A percentile compares a stretch with the other conserved stretches of the same genome.
Conservation (phyloP, 2,113 vertebrate species). For the Saimiri boliviensis region DNA sequence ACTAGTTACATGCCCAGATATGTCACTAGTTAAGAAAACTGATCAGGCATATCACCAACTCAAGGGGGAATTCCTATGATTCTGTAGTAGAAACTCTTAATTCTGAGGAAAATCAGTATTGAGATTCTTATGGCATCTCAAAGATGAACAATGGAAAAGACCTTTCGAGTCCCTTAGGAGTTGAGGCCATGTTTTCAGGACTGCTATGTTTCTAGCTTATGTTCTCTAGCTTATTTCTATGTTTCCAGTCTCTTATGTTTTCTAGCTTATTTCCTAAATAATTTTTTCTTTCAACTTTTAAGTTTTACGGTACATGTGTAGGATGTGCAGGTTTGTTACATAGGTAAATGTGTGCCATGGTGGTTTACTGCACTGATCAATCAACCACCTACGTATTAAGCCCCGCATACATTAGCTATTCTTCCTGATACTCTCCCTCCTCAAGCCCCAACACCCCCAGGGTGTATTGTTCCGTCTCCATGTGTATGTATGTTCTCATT, state of each 20-base stretch:
- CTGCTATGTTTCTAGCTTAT: background rate
- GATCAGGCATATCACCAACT: background rate
- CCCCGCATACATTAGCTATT: too few relatives aligned
- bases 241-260: background rate
- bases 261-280: background rate
- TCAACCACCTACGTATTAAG: too few relatives aligned
- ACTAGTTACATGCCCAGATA: background rate
- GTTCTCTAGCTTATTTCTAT: background rate
- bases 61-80: slow-evolving; percentile 35
- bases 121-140: slow-evolving; percentile 49
- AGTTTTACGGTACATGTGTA: too few relatives aligned
- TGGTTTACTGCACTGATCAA: too few relatives aligned
- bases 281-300: too few relatives aligned
- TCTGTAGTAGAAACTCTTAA: background rate
- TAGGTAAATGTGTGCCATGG: too few relatives aligned
- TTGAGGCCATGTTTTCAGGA: slow-evolving; percentile 37
- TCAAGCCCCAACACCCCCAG: too few relatives aligned
- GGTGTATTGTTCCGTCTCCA: too few relatives aligned
- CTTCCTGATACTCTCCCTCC: too few relatives aligned
- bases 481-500: too few relatives aligned
- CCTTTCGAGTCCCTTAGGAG: background rate
- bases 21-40: background rate
- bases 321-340: too few relatives aligned
- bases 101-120: slow-evolving; percentile 34
- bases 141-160: slow-evolving; percentile 16